These are phyloP conservation scores for Zaprionus davidi DNA, from an alignment of 1,140 invertebrate genomes.

Conservation along the genomic window DNA sequence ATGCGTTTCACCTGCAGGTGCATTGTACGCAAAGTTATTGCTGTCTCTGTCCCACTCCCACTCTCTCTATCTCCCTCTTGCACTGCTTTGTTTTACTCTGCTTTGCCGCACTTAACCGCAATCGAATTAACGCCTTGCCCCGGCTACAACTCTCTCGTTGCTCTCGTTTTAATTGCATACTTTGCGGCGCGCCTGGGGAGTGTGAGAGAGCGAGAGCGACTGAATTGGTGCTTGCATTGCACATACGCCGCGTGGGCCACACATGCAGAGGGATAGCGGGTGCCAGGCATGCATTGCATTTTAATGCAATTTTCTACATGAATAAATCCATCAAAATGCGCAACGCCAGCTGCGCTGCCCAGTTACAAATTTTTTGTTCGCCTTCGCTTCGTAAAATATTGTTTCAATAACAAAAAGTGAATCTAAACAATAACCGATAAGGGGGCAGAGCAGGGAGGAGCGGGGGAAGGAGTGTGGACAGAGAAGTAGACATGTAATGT, in stretches of 20 bases:
- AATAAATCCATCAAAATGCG: conserved; percentile 58
- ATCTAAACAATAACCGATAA: conserved; percentile 40
- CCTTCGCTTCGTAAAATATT: conserved; percentile 32
- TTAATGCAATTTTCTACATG: conserved; percentile 55
- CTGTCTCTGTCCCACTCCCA: background rate
- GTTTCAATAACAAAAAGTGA: conserved; percentile 37
- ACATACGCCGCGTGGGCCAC: conserved; percentile 17
- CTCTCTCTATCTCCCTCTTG: background rate
- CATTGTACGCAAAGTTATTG: conserved; percentile 8
- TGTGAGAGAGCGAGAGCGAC: background rate
- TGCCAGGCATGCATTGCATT: conserved; percentile 30
- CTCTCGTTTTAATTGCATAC: conserved; percentile 50
- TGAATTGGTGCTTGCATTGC: background rate
- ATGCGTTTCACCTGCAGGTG: conserved; percentile 10
- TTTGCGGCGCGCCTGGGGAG: conserved; percentile 32
- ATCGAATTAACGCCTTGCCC: conserved; percentile 44
- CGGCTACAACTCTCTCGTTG: conserved; percentile 11
- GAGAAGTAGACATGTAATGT: background rate
- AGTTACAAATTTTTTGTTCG: conserved; percentile 32
- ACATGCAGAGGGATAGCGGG: background rate
- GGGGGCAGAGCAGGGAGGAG: background rate
- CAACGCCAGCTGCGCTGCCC: conserved; percentile 27
- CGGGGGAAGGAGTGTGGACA: too few relatives aligned
- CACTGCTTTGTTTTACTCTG: background rate
- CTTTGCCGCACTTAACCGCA: conserved; percentile 24